phyloP scores from a whole-genome alignment of 2,113 vertebrate genomes.

The Esox niger region DNA sequence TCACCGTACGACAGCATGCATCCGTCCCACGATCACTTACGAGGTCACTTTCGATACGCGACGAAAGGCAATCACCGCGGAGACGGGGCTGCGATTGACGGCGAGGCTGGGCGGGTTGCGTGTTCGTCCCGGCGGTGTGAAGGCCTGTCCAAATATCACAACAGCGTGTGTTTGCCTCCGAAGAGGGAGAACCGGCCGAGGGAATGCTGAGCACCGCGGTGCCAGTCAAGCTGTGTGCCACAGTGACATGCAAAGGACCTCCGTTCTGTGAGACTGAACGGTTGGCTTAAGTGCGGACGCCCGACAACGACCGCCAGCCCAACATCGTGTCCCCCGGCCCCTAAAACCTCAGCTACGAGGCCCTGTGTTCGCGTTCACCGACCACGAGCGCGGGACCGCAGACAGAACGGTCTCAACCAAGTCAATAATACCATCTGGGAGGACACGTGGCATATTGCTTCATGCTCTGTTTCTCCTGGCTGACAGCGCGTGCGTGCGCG shows the following conservation, averaged over 20 bases:
- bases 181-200: constrained; percentile 10
- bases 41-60: constrained; percentile 36
- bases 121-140: constrained; percentile 49
- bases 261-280: not conserved
- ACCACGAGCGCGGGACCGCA: not conserved
- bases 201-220: constrained; percentile 43
- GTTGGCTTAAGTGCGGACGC: not conserved
- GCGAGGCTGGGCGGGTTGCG: constrained; percentile 34
- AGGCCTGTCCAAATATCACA: constrained; percentile 47
- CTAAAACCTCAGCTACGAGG: not conserved
- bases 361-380: not conserved
- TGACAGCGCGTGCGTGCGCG: constrained; percentile 17
- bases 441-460: constrained; percentile 37
- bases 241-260: not conserved
- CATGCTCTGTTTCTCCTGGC: constrained; percentile 44
- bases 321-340: not conserved
- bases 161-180: constrained; percentile 37
- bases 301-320: not conserved
- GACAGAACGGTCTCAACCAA: constrained; percentile 16
- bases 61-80: constrained; percentile 31
- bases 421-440: constrained; percentile 13
- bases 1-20: not conserved
- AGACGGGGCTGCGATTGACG: constrained; percentile 51
- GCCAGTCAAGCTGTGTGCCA: constrained; percentile 28
- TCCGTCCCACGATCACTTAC: not conserved